These are phyloP conservation scores for Anas platyrhynchos DNA, from an alignment of 2,113 vertebrate genomes.

Conservation along the genomic window DNA sequence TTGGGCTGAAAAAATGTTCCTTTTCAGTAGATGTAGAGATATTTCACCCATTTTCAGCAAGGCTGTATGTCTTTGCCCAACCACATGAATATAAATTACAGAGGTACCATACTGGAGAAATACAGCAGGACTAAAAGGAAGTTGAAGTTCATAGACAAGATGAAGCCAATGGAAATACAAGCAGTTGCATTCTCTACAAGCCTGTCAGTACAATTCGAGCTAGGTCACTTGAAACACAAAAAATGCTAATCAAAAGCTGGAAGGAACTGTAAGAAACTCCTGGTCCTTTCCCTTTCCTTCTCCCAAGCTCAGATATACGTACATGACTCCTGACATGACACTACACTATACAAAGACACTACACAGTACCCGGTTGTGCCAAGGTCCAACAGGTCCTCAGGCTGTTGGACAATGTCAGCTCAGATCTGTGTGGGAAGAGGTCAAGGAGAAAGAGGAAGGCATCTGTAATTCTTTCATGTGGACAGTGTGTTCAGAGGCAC, in stretches of 20 bases:
- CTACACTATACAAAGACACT: neutral
- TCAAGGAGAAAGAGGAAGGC: neutral
- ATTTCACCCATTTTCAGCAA: neutral
- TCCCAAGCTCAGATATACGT: neutral
- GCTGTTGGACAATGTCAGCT: neutral
- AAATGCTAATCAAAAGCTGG: neutral
- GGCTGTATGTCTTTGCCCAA: neutral
- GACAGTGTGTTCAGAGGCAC: neutral
- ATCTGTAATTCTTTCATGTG: neutral
- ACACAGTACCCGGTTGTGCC: neutral
- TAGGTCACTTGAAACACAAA: neutral
- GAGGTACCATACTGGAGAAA: neutral
- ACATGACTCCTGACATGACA: neutral
- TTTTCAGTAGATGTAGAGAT: neutral
- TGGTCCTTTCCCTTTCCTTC: neutral
- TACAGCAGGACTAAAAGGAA: neutral
- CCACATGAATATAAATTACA: neutral
- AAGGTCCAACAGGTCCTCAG: too few species aligned
- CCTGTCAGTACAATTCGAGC: neutral
- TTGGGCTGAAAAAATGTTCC: neutral
- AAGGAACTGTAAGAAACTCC: neutral
- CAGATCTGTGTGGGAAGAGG: neutral
- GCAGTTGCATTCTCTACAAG: neutral
- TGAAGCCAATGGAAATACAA: neutral
- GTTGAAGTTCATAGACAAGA: neutral